Percentiles rank a stretch among this genome's conserved stretches.
phyloP scores from a whole-genome alignment of 2,888 invertebrate species.

The Spisula subtruncata region DNA sequence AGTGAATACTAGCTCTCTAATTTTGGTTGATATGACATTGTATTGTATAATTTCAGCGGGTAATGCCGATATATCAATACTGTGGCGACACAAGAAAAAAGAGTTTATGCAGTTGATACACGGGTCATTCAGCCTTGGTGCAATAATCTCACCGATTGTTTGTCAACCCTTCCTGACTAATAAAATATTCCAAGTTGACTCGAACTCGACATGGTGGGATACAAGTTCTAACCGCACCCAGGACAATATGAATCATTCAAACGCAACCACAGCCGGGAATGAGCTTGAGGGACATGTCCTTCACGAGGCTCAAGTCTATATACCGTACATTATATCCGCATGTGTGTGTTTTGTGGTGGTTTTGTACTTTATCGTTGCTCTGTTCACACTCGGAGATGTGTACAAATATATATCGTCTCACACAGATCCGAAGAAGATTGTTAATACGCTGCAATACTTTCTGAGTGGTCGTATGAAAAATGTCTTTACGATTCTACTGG shows the following conservation, averaged over 20 bases:
- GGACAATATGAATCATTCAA: not conserved
- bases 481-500: constrained; percentile 31
- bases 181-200: not conserved
- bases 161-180: constrained; percentile 60
- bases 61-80: constrained; percentile 45
- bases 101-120: constrained; percentile 65
- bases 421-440: not conserved
- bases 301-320: constrained; percentile 42
- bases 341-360: constrained; percentile 38
- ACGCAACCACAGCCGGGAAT: not conserved
- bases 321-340: constrained; percentile 41
- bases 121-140: constrained; percentile 59
- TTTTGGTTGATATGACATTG: no score
- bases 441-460: not conserved
- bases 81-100: constrained; percentile 59
- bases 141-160: constrained; percentile 62
- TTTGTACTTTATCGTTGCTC: constrained; percentile 26
- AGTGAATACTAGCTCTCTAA: not conserved
- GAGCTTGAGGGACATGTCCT: not conserved
- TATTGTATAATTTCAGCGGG: constrained; percentile 53
- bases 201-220: not conserved
- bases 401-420: constrained; percentile 31
- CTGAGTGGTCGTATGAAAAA: constrained; percentile 23
- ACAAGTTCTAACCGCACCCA: not conserved
- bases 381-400: constrained; percentile 46